Percentiles rank a stretch among this genome's conserved stretches.
Conservation (phyloP, 2,888 invertebrate genomes). For the Rotaria macrura region DNA sequence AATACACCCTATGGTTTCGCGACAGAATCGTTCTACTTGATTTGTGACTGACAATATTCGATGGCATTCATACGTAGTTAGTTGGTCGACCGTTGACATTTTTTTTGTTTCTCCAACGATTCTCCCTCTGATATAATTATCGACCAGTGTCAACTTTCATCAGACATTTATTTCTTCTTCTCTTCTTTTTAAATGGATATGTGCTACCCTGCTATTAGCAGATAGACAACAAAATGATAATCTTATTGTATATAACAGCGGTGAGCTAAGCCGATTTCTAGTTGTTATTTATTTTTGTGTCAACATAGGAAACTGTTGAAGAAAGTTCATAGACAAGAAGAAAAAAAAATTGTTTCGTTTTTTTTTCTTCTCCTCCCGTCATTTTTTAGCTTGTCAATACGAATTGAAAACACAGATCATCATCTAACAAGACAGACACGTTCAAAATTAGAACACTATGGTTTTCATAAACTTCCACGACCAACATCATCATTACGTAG, state of each 20-base stretch:
- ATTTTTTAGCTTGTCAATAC: neutral
- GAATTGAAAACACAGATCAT: neutral
- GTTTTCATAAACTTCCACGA: neutral
- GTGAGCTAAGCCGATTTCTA: neutral
- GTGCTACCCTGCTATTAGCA: slow-evolving; percentile 3
- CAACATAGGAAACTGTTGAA: neutral
- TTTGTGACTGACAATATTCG: slow-evolving; percentile 5
- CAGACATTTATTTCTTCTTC: neutral
- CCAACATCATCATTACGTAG: neutral
- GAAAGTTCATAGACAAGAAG: neutral
- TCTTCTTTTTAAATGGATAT: neutral
- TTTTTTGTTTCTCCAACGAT: neutral
- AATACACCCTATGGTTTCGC: neutral
- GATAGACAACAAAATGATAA: slow-evolving; percentile 12
- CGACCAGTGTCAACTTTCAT: neutral
- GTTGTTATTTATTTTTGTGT: neutral
- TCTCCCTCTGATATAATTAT: neutral
- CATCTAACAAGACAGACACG: neutral
- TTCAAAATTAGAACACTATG: slow-evolving; percentile 7
- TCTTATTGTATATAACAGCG: slow-evolving; percentile 1
- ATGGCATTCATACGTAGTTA: neutral
- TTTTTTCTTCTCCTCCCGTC: neutral
- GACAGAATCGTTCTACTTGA: neutral
- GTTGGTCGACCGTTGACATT: neutral
- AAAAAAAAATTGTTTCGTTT: neutral